Base-by-base conservation (phyloP, 1,140 invertebrate species). In the Drosophila asahinai region DNA sequence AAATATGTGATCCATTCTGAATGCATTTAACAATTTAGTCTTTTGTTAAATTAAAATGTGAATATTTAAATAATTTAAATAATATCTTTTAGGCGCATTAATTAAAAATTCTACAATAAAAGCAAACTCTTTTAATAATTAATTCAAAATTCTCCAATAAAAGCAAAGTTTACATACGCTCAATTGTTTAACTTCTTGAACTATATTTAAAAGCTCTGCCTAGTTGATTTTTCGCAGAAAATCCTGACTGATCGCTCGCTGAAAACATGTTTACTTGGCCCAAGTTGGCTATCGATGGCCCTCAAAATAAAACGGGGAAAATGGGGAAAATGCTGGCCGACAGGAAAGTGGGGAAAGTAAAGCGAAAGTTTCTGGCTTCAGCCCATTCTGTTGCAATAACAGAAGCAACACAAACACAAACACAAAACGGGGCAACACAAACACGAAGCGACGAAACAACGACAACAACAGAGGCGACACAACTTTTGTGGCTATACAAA, bases 401-500 rank as follows among this genome's bases (percentile, higher is more conserved):
- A 52, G 25, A 15, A 33, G 42, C 30, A 65, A 30, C 63, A 65
- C 38, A 49, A 65, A 38, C 55, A 78, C 49, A 60, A 76, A 22
- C 19, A 22, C 19, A 22, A 22, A 38, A 52, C 33, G 38, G n/a
- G 33, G 17, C 51, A 71, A 54, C 52, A 19, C 22, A 40, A 9
- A 45, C 55, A 36, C 8, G 8, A 38, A 36, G 8, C 30, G 30
- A 33, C 8, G 57, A 22, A 22, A 25, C 22, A 25, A 30, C 67
- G 51, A 42, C 58, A 65, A 22, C 19, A 70, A 61, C 40, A 65
- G 51, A n/a, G 40, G 49, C 49, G 60, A 36, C 62, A 67, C 42
- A 58, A 77, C 55, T 81, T 67, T 52, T 79, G 65, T 52, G 55
- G 59, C 64, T 55, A 54, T 63, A 67, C 68, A 86, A 86, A 86